phyloP scores from a whole-genome alignment of 1,140 invertebrate genomes.

The Eubasilissa regina region DNA sequence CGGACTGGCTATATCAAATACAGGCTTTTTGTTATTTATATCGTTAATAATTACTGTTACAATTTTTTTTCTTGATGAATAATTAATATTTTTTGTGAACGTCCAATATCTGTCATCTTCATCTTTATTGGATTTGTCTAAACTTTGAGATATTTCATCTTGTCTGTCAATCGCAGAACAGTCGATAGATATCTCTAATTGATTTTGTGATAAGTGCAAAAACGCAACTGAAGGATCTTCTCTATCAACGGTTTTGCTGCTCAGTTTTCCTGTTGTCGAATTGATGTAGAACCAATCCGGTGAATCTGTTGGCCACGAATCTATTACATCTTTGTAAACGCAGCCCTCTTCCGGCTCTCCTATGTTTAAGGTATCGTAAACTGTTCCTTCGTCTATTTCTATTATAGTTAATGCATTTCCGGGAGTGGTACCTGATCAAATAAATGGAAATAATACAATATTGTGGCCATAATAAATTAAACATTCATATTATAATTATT shows the following conservation, averaged over 20 bases:
- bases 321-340: constrained; percentile 42
- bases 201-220: constrained; percentile 69
- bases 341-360: constrained; percentile 58
- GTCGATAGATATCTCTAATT: constrained; percentile 64
- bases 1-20: constrained; percentile 66
- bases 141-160: background rate
- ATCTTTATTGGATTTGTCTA: background rate
- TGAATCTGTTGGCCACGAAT: constrained; percentile 57
- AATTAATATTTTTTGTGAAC: constrained; percentile 64
- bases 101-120: constrained; percentile 62
- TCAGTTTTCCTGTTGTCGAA: constrained; percentile 6
- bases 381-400: constrained; percentile 66
- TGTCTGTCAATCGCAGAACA: constrained; percentile 6
- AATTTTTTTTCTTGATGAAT: constrained; percentile 64
- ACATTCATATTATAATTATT: no score
- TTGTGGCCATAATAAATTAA: no score
- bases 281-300: constrained; percentile 31
- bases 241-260: constrained; percentile 64
- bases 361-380: constrained; percentile 63
- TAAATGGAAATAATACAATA: background rate
- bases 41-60: constrained; percentile 71
- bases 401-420: constrained; percentile 65
- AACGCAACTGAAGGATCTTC: constrained; percentile 69
- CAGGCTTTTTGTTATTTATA: constrained; percentile 70
- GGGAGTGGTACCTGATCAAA: constrained; percentile 33